Evolutionary conservation across 1,140 invertebrate genomes (phyloP).

Genomic region (Dryas iulia): DNA sequence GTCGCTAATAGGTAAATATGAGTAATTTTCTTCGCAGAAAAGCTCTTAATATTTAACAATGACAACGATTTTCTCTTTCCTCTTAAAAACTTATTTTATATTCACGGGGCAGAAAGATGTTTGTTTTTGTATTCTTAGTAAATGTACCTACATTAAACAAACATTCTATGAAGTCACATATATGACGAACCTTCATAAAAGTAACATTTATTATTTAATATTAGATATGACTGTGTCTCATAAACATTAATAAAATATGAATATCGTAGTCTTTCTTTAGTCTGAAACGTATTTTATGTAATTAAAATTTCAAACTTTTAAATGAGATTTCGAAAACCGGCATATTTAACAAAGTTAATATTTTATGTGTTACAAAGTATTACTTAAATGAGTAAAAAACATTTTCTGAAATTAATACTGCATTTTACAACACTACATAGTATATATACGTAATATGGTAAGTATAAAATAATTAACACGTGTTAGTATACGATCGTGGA

Average conservation of each 20-base stretch:
- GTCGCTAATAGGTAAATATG: not conserved
- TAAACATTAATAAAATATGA: not conserved
- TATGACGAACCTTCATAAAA: not conserved
- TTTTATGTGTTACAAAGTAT: no score
- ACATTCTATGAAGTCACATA: not conserved
- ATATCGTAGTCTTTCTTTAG: not conserved
- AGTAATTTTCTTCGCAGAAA: not conserved
- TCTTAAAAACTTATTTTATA: not conserved
- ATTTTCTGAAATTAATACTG: not conserved
- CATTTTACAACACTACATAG: not conserved
- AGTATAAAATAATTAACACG: not conserved
- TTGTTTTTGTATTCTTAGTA: not conserved
- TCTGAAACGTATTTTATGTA: no score
- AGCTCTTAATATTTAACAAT: not conserved
- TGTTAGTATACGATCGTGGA: no score
- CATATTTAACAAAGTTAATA: no score
- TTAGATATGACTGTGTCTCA: not conserved
- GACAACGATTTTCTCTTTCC: not conserved
- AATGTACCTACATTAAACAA: not conserved
- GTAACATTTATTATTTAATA: not conserved
- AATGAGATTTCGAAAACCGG: no score
- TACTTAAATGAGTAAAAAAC: not conserved
- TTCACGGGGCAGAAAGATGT: not conserved
- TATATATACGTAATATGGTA: not conserved
- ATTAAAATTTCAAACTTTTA: no score